A percentile compares a stretch with the other conserved stretches of the same genome.
Evolutionary conservation across 2,797 vertebrate species (phyloP).

Genomic region (Sphenopsis melanotis): DNA sequence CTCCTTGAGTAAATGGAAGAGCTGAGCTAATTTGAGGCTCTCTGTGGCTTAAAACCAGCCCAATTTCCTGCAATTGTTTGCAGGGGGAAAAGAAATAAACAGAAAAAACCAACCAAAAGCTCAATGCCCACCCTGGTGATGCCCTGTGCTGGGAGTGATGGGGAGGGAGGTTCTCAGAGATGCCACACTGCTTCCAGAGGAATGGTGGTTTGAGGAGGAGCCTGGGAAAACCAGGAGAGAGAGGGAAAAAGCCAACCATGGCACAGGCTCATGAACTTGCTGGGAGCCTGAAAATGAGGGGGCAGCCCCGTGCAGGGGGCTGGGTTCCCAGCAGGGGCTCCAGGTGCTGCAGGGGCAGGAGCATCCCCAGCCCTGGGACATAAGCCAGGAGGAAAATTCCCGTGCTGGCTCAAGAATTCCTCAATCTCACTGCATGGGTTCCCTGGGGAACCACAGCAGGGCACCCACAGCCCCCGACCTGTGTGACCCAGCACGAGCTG

Average conservation of each 20-base stretch:
- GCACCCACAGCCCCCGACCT: neutral
- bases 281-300: neutral
- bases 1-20: neutral
- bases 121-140: neutral
- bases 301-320: fast-evolving
- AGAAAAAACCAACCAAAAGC: neutral
- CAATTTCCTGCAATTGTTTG: neutral
- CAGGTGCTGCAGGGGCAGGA: neutral
- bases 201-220: neutral
- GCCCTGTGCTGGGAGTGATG: neutral
- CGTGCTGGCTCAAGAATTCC: neutral
- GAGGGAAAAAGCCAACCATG: neutral
- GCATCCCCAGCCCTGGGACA: fast-evolving
- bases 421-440: neutral
- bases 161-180: neutral
- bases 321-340: neutral
- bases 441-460: fast-evolving
- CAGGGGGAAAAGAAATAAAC: neutral
- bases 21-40: fast-evolving
- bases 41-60: neutral
- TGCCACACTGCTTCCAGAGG: neutral
- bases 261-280: fast-evolving
- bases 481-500: neutral
- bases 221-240: neutral
- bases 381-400: neutral